phyloP scores from a whole-genome alignment of 2,113 vertebrate genomes.

The Anthoscopus minutus region DNA sequence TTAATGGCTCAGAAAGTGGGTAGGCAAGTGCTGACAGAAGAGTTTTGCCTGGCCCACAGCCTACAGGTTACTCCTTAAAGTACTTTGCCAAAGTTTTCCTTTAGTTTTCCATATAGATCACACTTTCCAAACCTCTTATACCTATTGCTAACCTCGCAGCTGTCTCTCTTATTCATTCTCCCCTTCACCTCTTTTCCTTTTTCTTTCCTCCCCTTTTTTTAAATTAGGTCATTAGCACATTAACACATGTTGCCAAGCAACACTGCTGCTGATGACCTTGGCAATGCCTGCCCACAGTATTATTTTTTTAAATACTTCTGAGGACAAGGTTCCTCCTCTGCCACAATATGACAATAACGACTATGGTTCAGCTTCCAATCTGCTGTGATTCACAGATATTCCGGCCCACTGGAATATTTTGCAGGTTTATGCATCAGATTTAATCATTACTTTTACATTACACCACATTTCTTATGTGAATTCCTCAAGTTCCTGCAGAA shows the following conservation, averaged over 20 bases:
- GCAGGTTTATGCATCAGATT: not conserved
- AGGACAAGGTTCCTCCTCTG: not conserved
- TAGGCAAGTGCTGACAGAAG: not conserved
- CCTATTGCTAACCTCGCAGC: not conserved
- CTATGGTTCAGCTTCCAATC: not conserved
- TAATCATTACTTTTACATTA: not conserved
- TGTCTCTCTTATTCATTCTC: not conserved
- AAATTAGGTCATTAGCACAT: not conserved
- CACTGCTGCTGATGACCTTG: accelerated
- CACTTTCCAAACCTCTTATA: not conserved
- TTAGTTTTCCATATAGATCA: not conserved
- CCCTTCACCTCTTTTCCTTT: not conserved
- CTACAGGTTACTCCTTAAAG: not conserved
- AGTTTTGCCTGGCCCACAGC: not conserved
- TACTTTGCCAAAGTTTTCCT: not conserved
- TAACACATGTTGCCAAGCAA: not conserved
- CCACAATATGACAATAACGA: not conserved
- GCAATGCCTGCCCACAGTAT: not conserved
- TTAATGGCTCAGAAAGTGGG: not conserved
- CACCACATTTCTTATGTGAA: not conserved
- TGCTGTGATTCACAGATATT: not conserved
- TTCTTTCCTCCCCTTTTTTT: accelerated
- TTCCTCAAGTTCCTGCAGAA: not conserved
- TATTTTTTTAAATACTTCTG: not conserved
- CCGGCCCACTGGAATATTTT: not conserved